These are phyloP conservation scores for Galagoides demidoff DNA, from an alignment of 2,797 vertebrate genomes.

Conservation along the genomic window DNA sequence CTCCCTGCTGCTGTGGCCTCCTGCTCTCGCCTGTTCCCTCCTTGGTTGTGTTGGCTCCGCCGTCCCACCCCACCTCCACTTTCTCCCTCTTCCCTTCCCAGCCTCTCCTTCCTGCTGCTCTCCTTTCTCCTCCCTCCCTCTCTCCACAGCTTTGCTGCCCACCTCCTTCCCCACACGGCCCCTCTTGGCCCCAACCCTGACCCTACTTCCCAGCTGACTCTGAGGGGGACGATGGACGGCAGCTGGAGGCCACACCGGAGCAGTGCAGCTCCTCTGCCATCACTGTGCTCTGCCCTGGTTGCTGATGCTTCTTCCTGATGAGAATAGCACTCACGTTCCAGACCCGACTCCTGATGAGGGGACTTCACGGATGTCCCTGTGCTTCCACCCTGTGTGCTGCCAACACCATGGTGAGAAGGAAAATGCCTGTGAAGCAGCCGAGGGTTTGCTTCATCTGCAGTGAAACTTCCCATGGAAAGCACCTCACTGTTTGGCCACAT, in stretches of 20 bases:
- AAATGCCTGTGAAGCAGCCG: fast-evolving
- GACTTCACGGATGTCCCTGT: neutral
- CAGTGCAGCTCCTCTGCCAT: neutral
- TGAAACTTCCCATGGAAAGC: neutral
- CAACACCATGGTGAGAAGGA: neutral
- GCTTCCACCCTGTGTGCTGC: fast-evolving
- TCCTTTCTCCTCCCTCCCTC: neutral
- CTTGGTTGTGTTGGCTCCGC: neutral
- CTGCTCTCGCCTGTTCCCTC: fast-evolving
- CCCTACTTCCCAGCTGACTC: neutral
- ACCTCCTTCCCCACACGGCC: fast-evolving
- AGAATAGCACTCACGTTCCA: neutral
- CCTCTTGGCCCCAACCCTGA: no score
- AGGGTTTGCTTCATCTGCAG: neutral
- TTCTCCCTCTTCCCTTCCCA: no score
- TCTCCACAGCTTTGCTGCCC: neutral
- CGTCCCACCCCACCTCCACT: constrained; percentile 9
- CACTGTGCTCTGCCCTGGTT: neutral
- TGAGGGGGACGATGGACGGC: fast-evolving
- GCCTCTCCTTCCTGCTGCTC: neutral
- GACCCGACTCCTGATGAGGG: neutral
- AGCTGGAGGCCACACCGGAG: neutral
- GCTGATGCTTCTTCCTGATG: neutral
- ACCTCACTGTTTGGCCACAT: neutral
- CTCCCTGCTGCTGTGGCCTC: neutral